Base-by-base conservation (phyloP, 2,888 invertebrate species). In the Brachypterus glaber region DNA sequence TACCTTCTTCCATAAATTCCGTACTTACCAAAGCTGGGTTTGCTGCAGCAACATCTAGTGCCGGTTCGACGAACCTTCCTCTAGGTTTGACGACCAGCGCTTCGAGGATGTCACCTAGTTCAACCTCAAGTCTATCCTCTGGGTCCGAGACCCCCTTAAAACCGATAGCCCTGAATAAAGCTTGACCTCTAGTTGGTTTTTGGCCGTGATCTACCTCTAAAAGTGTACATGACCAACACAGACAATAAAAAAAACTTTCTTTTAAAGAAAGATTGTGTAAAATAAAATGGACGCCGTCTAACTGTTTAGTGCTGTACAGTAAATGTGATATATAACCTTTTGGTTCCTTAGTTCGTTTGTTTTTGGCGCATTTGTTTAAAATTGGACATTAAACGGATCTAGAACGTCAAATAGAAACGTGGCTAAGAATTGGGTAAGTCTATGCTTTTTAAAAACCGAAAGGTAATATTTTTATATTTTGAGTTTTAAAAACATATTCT, bases 61-160 rank as follows among this genome's bases (percentile, higher is more conserved):
- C 53, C 17, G 52, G 51, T 39, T 43, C 46, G 37, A 16, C 37
- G 16, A 53, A 56, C 43, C 65, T 49, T 66, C 73, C 49, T 61
- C 70, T 45, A 66, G 75, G 42, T 63, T 72, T 43, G 64, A 71
- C 52, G 58, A 73, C 47, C 64, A 61, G 57, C 30, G 57, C 62
- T 39, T 63, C 72, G 44, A 72, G 74, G 46, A 72, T 75, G 56
- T 76, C 77, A 13, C 76, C 77, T 29, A 76, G 76, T 37, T 76
- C 74, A 39, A 76, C 76, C 35, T 76, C 74, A 45, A 71, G 76
- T 51, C 54, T 68, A 43, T 63, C 76, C 60, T 67, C 77, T 53
- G 59, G 79, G 54, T 57, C 70, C n/a, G 68, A 70, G 39, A 69
- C 71, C 17, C 68, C 77, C 50, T 55, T 72, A 30, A 66, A 67